Conservation (phyloP, 2,888 invertebrate species). For the Apamea monoglypha region DNA sequence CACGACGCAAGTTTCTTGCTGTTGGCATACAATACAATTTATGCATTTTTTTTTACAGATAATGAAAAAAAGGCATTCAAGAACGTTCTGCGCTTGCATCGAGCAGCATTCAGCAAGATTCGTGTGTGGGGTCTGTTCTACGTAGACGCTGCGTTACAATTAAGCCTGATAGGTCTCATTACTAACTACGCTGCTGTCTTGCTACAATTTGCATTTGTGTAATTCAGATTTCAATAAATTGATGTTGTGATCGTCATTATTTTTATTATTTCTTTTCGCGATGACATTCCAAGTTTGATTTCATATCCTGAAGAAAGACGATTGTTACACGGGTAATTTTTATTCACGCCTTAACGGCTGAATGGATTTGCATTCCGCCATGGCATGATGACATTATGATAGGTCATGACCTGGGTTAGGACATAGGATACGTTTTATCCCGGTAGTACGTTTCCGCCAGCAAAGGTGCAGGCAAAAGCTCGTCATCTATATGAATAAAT, state of each 20-base stretch:
- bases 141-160: neutral
- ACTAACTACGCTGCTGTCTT: neutral
- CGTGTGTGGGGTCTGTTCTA: neutral
- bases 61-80: constrained; percentile 1
- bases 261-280: too few species aligned
- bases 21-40: neutral
- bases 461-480: neutral
- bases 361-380: neutral
- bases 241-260: neutral
- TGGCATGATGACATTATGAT: neutral
- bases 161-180: neutral
- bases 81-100: constrained; percentile 3
- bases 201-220: neutral
- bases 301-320: neutral
- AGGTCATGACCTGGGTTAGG: neutral
- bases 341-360: neutral
- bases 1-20: neutral
- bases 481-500: neutral
- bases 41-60: neutral
- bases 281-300: neutral
- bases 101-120: constrained; percentile 3
- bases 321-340: neutral
- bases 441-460: neutral
- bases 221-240: neutral
- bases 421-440: neutral